Percentiles rank a stretch among this genome's conserved stretches.
Conservation (phyloP, 2,797 vertebrate genomes). For the Rhyacichthys aspro region DNA sequence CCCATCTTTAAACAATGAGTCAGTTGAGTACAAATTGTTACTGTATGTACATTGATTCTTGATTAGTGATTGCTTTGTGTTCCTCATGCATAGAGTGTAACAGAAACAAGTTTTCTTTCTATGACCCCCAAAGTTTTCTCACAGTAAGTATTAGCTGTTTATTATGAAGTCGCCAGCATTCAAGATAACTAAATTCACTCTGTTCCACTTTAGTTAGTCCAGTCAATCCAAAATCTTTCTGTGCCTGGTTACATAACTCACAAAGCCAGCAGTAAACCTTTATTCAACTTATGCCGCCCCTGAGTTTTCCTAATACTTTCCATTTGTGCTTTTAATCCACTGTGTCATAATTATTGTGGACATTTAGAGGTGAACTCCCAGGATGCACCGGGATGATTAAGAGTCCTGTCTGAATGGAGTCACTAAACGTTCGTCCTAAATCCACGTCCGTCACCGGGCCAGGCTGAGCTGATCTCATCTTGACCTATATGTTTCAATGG, state of each 20-base stretch:
- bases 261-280: neutral
- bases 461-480: constrained; percentile 40
- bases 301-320: neutral
- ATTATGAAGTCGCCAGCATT: too few relatives aligned
- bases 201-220: neutral
- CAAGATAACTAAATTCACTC: too few relatives aligned
- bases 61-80: too few relatives aligned
- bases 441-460: constrained; percentile 19
- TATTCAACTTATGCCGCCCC: neutral
- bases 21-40: too few relatives aligned
- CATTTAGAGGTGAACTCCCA: neutral
- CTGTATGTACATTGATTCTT: too few relatives aligned
- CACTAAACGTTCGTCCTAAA: constrained; percentile 33
- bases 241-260: neutral
- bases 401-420: constrained; percentile 3
- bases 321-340: neutral
- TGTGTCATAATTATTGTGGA: neutral
- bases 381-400: neutral
- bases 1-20: too few relatives aligned
- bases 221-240: neutral
- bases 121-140: too few relatives aligned
- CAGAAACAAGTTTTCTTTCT: too few relatives aligned
- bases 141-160: too few relatives aligned
- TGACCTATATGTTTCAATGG: constrained; percentile 36
- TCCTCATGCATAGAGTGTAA: too few relatives aligned